Evolutionary conservation across 2,113 vertebrate genomes (phyloP).

Genomic region (Dissostichus mawsoni): DNA sequence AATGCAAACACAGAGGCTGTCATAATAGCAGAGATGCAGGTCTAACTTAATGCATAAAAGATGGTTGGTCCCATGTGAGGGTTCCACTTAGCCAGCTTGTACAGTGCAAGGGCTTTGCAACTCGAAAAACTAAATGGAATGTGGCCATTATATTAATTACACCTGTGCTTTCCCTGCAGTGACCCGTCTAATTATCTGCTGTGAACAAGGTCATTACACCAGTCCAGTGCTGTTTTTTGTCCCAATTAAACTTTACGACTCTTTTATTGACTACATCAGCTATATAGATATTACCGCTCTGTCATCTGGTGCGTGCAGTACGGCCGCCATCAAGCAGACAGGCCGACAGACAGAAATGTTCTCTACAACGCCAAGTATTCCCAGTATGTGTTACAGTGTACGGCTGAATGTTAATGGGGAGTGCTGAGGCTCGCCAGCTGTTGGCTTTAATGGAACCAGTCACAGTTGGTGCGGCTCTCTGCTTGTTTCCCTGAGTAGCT

Average conservation of each 20-base stretch:
- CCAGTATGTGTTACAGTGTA: conserved; percentile 20
- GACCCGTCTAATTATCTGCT: neutral
- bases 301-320: neutral
- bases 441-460: conserved; percentile 7
- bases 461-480: conserved; percentile 33
- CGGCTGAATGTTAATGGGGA: conserved; percentile 14
- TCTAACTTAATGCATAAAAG: no score
- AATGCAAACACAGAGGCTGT: no score
- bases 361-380: conserved; percentile 9
- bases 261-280: neutral
- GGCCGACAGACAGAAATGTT: neutral
- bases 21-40: no score
- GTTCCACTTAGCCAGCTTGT: no score
- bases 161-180: neutral
- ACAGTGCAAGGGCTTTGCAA: neutral
- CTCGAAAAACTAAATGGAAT: neutral
- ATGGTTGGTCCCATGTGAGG: no score
- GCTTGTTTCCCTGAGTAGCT: conserved; percentile 18
- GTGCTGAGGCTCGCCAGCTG: conserved; percentile 55
- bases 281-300: neutral
- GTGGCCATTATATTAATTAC: neutral
- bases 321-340: neutral
- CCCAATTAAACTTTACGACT: no score
- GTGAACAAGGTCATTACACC: neutral
- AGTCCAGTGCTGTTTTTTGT: neutral